Conservation (phyloP, 37 sponge, comb jelly and placozoan species). For the Geodia barretti region DNA sequence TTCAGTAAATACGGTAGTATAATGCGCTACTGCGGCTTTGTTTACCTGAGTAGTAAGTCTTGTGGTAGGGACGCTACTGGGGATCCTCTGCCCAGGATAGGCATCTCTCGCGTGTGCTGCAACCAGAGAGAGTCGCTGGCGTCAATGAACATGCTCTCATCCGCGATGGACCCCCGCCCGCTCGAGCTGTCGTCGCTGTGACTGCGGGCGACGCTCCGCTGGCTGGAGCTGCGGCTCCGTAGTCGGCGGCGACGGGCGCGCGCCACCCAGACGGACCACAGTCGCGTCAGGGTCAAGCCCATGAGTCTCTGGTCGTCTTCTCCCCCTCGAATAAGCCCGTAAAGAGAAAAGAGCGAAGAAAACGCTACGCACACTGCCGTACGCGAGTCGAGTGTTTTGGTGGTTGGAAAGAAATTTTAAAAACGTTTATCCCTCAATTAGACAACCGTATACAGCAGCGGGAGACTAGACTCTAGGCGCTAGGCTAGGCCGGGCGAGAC, state of each 20-base stretch:
- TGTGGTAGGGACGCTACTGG: constrained; percentile 37
- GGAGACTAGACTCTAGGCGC: too few relatives aligned
- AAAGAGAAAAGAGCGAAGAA: too few relatives aligned
- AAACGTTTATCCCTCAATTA: too few relatives aligned
- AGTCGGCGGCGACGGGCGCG: background rate
- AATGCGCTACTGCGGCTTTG: background rate
- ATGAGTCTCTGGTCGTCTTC: too few relatives aligned
- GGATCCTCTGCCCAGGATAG: background rate
- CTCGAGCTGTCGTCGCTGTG: background rate
- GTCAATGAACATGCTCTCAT: background rate
- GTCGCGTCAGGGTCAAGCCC: background rate
- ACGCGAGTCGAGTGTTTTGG: too few relatives aligned
- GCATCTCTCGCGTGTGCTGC: background rate
- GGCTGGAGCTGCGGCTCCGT: background rate
- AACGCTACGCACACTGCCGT: too few relatives aligned
- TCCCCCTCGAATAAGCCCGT: too few relatives aligned
- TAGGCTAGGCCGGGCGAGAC: too few relatives aligned
- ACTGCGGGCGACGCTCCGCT: background rate
- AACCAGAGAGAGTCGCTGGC: background rate
- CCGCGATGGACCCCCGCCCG: too few relatives aligned
- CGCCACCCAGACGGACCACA: background rate
- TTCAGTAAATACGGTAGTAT: background rate
- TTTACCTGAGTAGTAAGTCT: constrained; percentile 45
- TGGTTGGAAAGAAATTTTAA: too few relatives aligned
- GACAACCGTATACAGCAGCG: too few relatives aligned